Evolutionary conservation across 37 sponge, comb jelly and placozoan genomes (phyloP), one percentile per base, ranked within the genome.

Genomic region (Bolinopsis microptera): DNA sequence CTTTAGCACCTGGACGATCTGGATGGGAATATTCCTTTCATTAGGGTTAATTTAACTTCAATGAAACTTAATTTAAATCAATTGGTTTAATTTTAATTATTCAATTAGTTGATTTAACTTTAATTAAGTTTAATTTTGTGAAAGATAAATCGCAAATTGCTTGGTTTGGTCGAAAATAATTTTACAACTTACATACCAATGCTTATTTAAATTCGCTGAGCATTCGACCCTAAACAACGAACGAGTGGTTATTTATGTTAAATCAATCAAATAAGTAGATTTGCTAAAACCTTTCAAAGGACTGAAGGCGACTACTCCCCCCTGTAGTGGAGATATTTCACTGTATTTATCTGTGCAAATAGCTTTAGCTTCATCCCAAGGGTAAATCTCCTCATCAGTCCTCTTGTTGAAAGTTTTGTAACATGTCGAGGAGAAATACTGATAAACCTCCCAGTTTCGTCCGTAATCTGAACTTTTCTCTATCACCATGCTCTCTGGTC

Each of bases 401-500:
- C 75, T 74, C 27, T 72, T 93, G 93, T 69, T 93, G 39, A 93
- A 93, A 3, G 93, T 69, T 93, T 93, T 93, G 39, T 69, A 74
- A 69, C 93, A 93, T 1, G 93, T 41, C 1, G 74, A 72, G 31
- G 93, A 93, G 76, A 93, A 93, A 34, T 93, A 93, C 35, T 93
- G 93, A 69, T 93, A 93, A 18, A 72, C 39, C 39, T 93, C 48
- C 93, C 93, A 93, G 27, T 35, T 69, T 35, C 75, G 13, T 3
- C 75, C 74, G 36, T 39, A 93, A 22, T 69, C 75, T 31, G 93
- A 74, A 74, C 75, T 93, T 35, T 93, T 93, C 38, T 93, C 93
- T 25, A 93, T 93, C 24, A 74, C 25, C 75, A 93, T 74, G 27
- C 75, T 74, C 39, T 93, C 93, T 93, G 93, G 93, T 31, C 93